phyloP scores from a whole-genome alignment of 1,140 invertebrate genomes.

The Drosophila ogumai region DNA sequence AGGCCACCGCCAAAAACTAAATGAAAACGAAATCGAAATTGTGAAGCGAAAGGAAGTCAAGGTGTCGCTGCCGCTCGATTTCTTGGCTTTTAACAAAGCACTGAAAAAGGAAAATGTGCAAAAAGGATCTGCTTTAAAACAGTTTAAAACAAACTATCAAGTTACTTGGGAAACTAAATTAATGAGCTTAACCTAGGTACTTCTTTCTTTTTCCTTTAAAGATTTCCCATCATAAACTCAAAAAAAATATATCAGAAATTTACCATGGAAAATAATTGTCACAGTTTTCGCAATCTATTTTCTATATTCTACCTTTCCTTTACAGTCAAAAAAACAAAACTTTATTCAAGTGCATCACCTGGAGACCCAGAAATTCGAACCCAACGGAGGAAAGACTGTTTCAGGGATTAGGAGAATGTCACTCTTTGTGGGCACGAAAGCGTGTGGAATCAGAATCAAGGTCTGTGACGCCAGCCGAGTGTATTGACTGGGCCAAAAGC shows the following conservation, averaged over 20 bases:
- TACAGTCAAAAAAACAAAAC: not conserved
- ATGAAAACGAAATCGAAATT: conserved; percentile 23
- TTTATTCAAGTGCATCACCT: conserved; percentile 12
- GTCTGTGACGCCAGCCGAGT: conserved; percentile 21
- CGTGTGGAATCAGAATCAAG: conserved; percentile 23
- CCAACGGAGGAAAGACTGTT: not conserved
- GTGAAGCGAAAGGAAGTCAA: conserved; percentile 12
- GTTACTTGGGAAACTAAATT: not conserved
- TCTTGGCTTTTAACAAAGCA: not conserved
- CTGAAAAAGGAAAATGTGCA: not conserved
- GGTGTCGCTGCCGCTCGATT: conserved; percentile 25
- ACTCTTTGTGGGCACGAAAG: conserved; percentile 2
- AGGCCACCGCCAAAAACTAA: conserved; percentile 15
- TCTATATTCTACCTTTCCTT: not conserved
- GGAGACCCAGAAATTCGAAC: not conserved
- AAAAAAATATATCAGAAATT: too few species aligned
- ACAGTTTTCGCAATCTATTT: not conserved
- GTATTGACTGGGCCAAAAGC: conserved; percentile 26
- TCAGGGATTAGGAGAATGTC: conserved; percentile 29
- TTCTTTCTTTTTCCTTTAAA: not conserved
- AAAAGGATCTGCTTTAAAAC: not conserved
- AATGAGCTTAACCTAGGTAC: too few species aligned
- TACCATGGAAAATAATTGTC: too few species aligned
- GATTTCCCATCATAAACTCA: not conserved
- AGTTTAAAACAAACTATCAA: not conserved